A percentile compares a stretch with the other conserved stretches of the same genome.
Evolutionary conservation across 92 coral and sea anemone species (phyloP).

Genomic region (Palythoa heliodiscus): DNA sequence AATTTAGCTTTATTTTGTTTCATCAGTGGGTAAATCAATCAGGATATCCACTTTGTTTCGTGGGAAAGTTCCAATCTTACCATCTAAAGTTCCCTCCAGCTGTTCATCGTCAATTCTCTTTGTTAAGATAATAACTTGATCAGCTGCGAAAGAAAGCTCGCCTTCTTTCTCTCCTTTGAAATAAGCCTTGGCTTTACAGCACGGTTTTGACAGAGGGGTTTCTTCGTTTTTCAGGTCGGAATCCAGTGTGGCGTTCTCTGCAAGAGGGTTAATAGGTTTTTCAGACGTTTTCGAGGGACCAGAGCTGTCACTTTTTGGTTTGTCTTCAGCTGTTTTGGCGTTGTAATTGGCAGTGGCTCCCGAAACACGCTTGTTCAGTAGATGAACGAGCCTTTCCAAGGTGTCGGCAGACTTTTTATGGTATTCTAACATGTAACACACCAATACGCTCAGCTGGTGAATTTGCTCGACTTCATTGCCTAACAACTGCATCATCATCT

Average conservation of each 20-base stretch:
- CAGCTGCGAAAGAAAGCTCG: constrained; percentile 71
- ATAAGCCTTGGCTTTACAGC: constrained; percentile 77
- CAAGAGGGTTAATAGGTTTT: constrained; percentile 88
- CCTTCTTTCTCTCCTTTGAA: constrained; percentile 72
- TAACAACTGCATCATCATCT: constrained; percentile 64
- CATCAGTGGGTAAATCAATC: constrained; percentile 55
- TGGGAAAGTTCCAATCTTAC: constrained; percentile 75
- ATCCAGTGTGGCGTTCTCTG: constrained; percentile 44
- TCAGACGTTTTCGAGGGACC: constrained; percentile 46
- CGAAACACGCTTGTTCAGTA: constrained; percentile 75
- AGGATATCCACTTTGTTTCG: constrained; percentile 64
- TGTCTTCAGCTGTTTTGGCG: constrained; percentile 38
- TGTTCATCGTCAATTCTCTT: constrained; percentile 61
- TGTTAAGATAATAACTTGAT: constrained; percentile 69
- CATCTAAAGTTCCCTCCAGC: constrained; percentile 82
- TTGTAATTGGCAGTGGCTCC: constrained; percentile 60
- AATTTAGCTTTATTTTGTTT: constrained; percentile 1
- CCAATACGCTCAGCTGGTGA: constrained; percentile 78
- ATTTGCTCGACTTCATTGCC: constrained; percentile 82
- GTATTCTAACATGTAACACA: constrained; percentile 77
- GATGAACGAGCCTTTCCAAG: constrained; percentile 68
- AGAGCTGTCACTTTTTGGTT: constrained; percentile 33
- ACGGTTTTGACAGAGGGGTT: constrained; percentile 53
- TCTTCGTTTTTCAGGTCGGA: constrained; percentile 9
- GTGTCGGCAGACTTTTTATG: constrained; percentile 87